Evolutionary conservation across 2,888 invertebrate species (phyloP).

Genomic region (Acanthosepion esculentum): DNA sequence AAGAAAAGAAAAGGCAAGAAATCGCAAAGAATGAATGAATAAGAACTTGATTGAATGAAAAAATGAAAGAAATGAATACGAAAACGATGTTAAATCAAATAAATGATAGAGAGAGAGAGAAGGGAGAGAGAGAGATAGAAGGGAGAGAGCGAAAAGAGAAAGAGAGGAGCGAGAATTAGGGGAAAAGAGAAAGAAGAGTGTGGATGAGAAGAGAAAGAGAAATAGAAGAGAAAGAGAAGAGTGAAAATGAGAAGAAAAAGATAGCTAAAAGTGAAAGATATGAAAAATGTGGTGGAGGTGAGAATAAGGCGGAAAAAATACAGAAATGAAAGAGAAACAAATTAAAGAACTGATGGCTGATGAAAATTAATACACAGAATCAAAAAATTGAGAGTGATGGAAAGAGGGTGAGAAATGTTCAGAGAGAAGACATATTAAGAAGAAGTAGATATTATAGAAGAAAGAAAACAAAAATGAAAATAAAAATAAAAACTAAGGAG

Average conservation of each 20-base stretch:
- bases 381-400: not conserved
- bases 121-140: not conserved
- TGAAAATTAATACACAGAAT: not conserved
- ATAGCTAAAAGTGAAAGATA: not conserved
- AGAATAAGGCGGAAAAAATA: not conserved
- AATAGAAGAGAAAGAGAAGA: not conserved
- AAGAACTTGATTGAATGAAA: not conserved
- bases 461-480: too few species aligned
- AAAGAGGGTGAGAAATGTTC: not conserved
- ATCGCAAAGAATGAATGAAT: constrained; percentile 33
- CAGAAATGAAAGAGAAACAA: too few species aligned
- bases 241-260: not conserved
- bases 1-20: not conserved
- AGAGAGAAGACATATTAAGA: not conserved
- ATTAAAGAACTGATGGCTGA: too few species aligned
- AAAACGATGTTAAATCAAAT: not conserved
- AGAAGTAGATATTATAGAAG: not conserved
- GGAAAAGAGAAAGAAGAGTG: too few species aligned
- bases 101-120: not conserved
- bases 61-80: too few species aligned
- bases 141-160: too few species aligned
- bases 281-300: not conserved
- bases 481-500: too few species aligned
- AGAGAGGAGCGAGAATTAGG: not conserved
- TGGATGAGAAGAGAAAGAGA: not conserved